phyloP scores from a whole-genome alignment of 2,113 vertebrate genomes.

The Dolichallabes microphthalmus region DNA sequence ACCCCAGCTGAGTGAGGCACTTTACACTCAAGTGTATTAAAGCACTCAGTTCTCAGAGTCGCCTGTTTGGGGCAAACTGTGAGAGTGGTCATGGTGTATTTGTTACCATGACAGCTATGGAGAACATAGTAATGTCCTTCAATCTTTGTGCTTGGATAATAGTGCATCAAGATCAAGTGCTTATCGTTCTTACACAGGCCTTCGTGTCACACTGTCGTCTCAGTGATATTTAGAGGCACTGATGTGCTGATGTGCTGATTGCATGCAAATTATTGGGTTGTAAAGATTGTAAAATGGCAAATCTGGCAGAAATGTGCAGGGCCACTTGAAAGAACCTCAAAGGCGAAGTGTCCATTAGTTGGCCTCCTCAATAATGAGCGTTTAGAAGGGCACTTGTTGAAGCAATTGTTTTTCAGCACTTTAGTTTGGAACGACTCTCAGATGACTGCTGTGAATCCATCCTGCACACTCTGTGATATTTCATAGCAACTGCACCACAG shows the following conservation, averaged over 20 bases:
- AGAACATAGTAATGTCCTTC: conserved; percentile 1
- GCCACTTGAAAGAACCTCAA: conserved; percentile 1
- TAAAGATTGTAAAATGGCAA: neutral
- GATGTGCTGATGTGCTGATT: neutral
- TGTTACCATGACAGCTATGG: conserved; percentile 41
- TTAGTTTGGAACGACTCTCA: neutral
- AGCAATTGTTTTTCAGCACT: conserved; percentile 21
- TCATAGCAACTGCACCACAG: neutral
- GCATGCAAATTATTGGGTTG: too few relatives aligned
- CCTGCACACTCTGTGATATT: neutral
- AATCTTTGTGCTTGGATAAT: neutral
- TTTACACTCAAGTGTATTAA: neutral
- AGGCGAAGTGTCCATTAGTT: conserved; percentile 1
- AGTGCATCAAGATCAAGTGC: neutral
- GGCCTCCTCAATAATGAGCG: neutral
- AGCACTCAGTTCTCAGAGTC: neutral
- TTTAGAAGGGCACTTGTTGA: conserved; percentile 6
- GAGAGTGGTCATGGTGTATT: neutral
- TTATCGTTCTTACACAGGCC: conserved; percentile 9
- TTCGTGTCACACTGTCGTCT: neutral
- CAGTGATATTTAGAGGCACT: neutral
- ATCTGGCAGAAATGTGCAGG: neutral
- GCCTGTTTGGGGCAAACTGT: neutral
- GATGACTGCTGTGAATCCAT: neutral
- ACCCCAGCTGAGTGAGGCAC: neutral